Evolutionary conservation across 1,140 invertebrate species (phyloP).

Genomic region (Drosophila virilis): DNA sequence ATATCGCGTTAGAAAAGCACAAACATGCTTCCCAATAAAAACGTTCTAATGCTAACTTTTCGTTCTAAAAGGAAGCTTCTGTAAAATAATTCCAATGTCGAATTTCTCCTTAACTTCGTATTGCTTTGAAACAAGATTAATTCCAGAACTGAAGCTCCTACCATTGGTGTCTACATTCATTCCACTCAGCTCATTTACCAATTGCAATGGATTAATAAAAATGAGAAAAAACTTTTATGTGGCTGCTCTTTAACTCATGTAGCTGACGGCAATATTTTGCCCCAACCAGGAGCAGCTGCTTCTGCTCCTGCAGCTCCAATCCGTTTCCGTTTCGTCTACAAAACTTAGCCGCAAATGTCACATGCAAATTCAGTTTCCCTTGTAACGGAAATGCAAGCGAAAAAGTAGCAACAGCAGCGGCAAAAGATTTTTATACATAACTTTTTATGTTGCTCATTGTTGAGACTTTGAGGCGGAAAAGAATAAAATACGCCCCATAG

Average conservation of each 20-base stretch:
- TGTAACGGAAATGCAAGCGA: conserved; percentile 72
- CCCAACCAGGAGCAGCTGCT: background rate
- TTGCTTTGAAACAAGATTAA: conserved; percentile 9
- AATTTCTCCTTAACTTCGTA: conserved; percentile 4
- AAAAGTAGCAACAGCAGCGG: conserved; percentile 51
- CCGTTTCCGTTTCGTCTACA: conserved; percentile 6
- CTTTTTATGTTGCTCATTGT: conserved; percentile 69
- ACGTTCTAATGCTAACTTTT: too few species aligned
- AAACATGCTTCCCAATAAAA: too few species aligned
- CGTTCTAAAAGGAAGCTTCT: too few species aligned
- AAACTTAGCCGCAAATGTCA: conserved; percentile 61
- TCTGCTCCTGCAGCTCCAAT: background rate
- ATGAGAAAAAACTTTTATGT: conserved; percentile 21
- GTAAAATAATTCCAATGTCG: too few species aligned
- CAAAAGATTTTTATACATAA: conserved; percentile 70
- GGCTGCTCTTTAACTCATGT: conserved; percentile 32
- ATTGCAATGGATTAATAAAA: background rate
- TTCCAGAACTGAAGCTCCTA: conserved; percentile 15
- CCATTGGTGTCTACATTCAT: conserved; percentile 2
- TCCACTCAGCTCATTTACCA: conserved; percentile 11
- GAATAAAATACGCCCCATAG: conserved; percentile 54
- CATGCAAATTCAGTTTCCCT: conserved; percentile 66
- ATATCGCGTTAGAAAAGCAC: too few species aligned
- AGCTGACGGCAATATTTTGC: conserved; percentile 22
- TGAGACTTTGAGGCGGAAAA: conserved; percentile 40